These are phyloP conservation scores for Eumaeus atala DNA, from an alignment of 1,140 invertebrate species.

Conservation along the genomic window DNA sequence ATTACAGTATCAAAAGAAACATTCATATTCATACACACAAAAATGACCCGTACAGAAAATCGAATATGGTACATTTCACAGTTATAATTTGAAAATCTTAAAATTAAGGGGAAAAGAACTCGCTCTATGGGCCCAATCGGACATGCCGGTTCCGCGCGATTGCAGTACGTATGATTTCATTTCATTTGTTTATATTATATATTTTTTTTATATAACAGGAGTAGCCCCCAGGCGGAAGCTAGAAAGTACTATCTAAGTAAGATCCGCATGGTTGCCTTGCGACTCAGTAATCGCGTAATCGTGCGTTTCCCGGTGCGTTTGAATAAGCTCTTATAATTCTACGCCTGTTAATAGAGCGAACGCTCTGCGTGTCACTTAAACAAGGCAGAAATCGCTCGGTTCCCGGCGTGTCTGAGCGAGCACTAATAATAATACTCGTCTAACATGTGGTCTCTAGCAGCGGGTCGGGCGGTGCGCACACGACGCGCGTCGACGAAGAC, in stretches of 20 bases:
- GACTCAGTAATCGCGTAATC: too few species aligned
- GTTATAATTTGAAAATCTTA: conserved; percentile 68
- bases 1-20: conserved; percentile 54
- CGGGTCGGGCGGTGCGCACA: conserved; percentile 39
- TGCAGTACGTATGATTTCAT: too few species aligned
- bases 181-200: too few species aligned
- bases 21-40: conserved; percentile 50
- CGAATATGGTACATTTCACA: conserved; percentile 59
- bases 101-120: conserved; percentile 60
- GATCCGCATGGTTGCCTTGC: too few species aligned
- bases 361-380: neutral
- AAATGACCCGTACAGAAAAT: conserved; percentile 36
- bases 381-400: neutral
- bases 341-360: too few species aligned
- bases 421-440: conserved; percentile 11
- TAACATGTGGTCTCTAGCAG: conserved; percentile 59
- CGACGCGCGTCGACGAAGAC: conserved; percentile 39
- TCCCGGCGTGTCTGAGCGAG: neutral
- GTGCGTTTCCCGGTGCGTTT: too few species aligned
- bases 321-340: too few species aligned
- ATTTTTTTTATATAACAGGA: too few species aligned
- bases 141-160: too few species aligned
- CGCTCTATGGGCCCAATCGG: conserved; percentile 36
- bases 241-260: too few species aligned
- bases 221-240: too few species aligned